Evolutionary conservation across 2,888 invertebrate species (phyloP).

Genomic region (Drosophila acutilabella): DNA sequence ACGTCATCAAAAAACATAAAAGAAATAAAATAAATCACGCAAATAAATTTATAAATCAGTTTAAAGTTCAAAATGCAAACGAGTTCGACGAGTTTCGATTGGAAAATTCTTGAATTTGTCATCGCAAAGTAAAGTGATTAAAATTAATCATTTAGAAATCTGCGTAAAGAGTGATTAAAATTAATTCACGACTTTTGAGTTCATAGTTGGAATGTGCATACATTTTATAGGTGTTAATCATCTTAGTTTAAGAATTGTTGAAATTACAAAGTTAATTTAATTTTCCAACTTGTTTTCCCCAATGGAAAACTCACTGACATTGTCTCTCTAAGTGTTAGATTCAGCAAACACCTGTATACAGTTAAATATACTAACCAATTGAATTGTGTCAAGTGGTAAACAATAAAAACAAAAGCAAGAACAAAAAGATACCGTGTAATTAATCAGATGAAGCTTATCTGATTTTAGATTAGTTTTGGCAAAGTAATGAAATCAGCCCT

Average conservation of each 20-base stretch:
- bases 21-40: neutral
- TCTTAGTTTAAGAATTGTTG: neutral
- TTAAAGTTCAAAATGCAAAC: neutral
- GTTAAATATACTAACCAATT: slow-evolving; percentile 17
- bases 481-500: slow-evolving; percentile 34
- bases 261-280: slow-evolving; percentile 24
- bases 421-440: slow-evolving; percentile 22
- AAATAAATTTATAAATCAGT: slow-evolving; percentile 12
- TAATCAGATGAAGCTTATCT: slow-evolving; percentile 40
- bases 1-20: slow-evolving; percentile 7
- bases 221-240: slow-evolving; percentile 21
- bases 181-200: neutral
- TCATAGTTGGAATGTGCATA: neutral
- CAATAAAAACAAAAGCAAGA: neutral
- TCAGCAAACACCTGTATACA: slow-evolving; percentile 25
- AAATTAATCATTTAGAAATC: neutral
- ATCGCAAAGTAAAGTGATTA: neutral
- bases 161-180: neutral
- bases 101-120: slow-evolving; percentile 14
- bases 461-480: slow-evolving; percentile 24
- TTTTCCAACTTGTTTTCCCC: neutral
- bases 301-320: slow-evolving; percentile 33
- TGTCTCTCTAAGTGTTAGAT: slow-evolving; percentile 3
- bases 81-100: slow-evolving; percentile 11
- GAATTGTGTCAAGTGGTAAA: slow-evolving; percentile 20